Conservation (phyloP, 2,113 vertebrate genomes). For the Cryptoleucopteryx plumbea region DNA sequence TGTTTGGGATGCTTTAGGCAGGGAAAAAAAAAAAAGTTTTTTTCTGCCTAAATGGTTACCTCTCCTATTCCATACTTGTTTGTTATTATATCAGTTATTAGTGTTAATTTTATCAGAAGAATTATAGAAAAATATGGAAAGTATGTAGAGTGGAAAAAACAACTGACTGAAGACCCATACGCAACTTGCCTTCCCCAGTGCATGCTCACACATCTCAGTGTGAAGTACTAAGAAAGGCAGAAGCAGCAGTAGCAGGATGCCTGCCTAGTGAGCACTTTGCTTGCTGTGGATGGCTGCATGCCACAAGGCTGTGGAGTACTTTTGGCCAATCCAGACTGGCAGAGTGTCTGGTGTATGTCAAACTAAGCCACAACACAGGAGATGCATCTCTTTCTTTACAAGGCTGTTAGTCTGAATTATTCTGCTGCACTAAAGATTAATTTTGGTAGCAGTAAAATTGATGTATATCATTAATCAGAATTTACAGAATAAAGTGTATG, state of each 20-base stretch:
- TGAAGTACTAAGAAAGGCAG: background rate
- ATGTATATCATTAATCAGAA: background rate
- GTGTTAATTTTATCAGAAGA: background rate
- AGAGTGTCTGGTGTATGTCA: background rate
- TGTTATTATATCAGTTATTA: background rate
- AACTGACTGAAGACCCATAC: background rate
- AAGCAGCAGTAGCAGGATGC: background rate
- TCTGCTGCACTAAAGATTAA: background rate
- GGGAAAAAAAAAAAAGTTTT: background rate
- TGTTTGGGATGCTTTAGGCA: background rate
- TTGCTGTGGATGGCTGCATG: rapidly evolving
- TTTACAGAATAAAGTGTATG: background rate
- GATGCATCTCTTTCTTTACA: background rate
- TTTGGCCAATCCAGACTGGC: background rate
- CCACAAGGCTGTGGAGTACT: background rate
- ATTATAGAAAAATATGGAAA: background rate
- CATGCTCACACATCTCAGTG: rapidly evolving
- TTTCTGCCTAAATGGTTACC: background rate
- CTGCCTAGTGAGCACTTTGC: rapidly evolving
- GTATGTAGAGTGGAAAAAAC: background rate
- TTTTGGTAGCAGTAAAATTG: background rate
- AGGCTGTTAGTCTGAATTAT: background rate
- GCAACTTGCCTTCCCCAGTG: background rate
- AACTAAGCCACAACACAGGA: background rate
- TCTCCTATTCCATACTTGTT: background rate